Evolutionary conservation across 2,888 invertebrate species (phyloP), one percentile per base, ranked within the genome.

Genomic region (Diarsia brunnea): DNA sequence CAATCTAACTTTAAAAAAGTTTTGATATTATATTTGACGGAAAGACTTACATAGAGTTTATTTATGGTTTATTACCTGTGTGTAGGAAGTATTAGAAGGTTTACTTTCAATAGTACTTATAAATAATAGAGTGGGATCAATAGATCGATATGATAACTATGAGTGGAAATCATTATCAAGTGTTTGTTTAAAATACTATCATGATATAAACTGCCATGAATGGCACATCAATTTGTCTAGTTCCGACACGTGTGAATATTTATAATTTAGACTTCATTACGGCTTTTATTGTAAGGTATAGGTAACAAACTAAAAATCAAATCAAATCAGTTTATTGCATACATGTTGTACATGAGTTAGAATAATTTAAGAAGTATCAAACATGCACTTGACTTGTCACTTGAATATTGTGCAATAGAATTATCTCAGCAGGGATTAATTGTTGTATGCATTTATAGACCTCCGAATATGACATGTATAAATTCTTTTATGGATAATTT

Each of bases 131-230:
- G 38, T 27, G n/a, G 45, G 49, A 67, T 63, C 61, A 61, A 72
- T 61, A 80, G 27, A 53, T 49, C 24, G 16, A 47, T 43, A 45
- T 45, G 43, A 73, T 80, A 75, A 45, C 38, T 16, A 3, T 51
- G 21, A 60, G 49, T 69, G 19, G n/a, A 4, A 58, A n/a, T 49
- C 31, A 53, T n/a, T n/a, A 27, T 38, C 14, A 58, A 69, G 31
- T 66, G 31, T 63, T 45, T 67, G 11, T 31, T 51, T 64, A 66
- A 14, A 45, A 45, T 64, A 63, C 45, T n/a, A 51, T 55, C 4
- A 53, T 58, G 43, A 14, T 19, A 63, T 31, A 21, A 31, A 24
- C n/a, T 14, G 27, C 16, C 16, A 12, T 47, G 49, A n/a, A 31
- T 24, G 38, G 2, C n/a, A 60, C 21, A 38, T 27, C 0, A 38